A percentile compares a stretch with the other conserved stretches of the same genome.
These are phyloP conservation scores for Poecilia wingei DNA, from an alignment of 2,797 vertebrate species.

Conservation along the genomic window DNA sequence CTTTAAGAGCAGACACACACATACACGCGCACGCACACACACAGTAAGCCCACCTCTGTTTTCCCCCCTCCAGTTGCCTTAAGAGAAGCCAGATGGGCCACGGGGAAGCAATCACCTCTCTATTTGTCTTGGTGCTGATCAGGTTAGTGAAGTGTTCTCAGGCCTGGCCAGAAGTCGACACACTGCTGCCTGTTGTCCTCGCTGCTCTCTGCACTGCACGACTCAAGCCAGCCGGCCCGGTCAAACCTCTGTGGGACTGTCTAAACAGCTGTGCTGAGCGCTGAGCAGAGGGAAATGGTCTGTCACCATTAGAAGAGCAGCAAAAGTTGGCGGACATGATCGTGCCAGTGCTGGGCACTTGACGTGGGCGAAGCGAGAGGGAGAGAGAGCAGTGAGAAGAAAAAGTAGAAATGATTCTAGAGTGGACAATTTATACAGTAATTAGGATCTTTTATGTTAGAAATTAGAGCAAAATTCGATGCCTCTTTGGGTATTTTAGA, in stretches of 20 bases:
- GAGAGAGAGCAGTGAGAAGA: neutral
- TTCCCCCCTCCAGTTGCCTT: conserved; percentile 63
- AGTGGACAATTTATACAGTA: neutral
- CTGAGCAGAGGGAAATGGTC: conserved; percentile 28
- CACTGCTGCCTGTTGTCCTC: conserved; percentile 66
- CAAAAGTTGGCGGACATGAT: conserved; percentile 21
- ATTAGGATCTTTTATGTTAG: neutral
- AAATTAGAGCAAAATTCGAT: neutral
- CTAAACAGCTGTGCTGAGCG: conserved; percentile 25
- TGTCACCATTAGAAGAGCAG: conserved; percentile 20
- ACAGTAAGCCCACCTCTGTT: conserved; percentile 47
- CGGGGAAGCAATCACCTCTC: conserved; percentile 81
- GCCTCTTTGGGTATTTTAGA: neutral
- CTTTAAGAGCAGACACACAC: conserved; percentile 59
- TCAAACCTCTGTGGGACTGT: conserved; percentile 31
- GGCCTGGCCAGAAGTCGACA: conserved; percentile 66
- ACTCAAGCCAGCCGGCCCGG: conserved; percentile 46
- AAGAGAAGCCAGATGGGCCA: conserved; percentile 84
- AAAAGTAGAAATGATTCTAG: neutral
- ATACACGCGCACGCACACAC: conserved; percentile 19
- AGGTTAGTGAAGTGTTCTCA: conserved; percentile 82
- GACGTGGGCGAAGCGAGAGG: neutral
- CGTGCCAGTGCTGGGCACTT: conserved; percentile 21
- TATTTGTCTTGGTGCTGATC: conserved; percentile 85
- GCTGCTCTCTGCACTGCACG: conserved; percentile 31